Conservation (phyloP, 2,797 vertebrate genomes). For the Prionace glauca region DNA sequence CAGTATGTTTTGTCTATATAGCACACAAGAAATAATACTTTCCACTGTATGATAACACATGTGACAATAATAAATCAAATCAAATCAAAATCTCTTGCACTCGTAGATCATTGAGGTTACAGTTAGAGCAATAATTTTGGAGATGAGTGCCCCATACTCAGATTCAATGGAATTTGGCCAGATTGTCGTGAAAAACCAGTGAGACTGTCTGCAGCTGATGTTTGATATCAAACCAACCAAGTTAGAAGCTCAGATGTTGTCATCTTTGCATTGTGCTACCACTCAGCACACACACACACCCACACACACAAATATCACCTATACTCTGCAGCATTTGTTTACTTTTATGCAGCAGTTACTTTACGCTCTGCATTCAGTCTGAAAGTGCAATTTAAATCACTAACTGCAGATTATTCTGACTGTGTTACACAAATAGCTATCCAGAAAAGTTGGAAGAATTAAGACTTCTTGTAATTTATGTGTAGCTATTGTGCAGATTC, state of each 20-base stretch:
- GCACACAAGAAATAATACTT: too few relatives aligned
- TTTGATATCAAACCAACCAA: neutral
- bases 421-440: too few relatives aligned
- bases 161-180: neutral
- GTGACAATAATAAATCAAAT: too few relatives aligned
- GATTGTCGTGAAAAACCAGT: neutral
- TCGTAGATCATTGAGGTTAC: neutral
- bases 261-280: neutral
- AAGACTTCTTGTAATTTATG: too few relatives aligned
- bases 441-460: too few relatives aligned
- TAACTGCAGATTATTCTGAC: too few relatives aligned
- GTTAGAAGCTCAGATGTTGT: neutral
- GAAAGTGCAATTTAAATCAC: too few relatives aligned
- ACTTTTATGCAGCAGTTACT: neutral
- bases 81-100: neutral
- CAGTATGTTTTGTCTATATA: too few relatives aligned
- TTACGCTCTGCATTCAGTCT: neutral
- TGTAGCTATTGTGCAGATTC: too few relatives aligned
- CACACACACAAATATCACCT: neutral
- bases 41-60: too few relatives aligned
- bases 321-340: neutral
- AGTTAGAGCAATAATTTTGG: neutral
- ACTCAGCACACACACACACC: neutral
- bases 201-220: neutral
- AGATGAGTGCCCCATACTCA: neutral